Percentiles rank a stretch among this genome's conserved stretches.
phyloP scores from a whole-genome alignment of 2,113 vertebrate species.

The Lasiurus borealis region DNA sequence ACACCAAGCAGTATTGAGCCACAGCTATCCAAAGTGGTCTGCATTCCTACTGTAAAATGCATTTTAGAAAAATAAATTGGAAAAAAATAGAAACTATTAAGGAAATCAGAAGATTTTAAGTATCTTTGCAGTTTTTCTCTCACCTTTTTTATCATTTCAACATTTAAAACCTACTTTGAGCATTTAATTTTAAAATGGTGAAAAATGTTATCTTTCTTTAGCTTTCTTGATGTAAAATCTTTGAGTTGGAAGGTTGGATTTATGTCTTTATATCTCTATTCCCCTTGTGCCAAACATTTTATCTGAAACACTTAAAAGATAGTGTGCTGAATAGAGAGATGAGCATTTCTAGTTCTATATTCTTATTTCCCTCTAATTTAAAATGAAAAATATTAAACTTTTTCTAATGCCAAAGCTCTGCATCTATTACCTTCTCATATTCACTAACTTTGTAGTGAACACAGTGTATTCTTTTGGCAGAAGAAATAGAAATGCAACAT shows the following conservation, averaged over 20 bases:
- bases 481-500: background rate
- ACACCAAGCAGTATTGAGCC: conserved; percentile 2
- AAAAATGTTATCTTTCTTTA: conserved; percentile 25
- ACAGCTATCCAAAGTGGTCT: conserved; percentile 78
- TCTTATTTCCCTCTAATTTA: background rate
- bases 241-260: conserved; percentile 54
- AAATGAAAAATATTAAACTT: conserved; percentile 54
- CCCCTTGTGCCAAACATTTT: conserved; percentile 40
- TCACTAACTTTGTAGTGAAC: background rate
- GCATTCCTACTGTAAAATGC: conserved; percentile 84
- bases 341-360: background rate
- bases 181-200: conserved; percentile 44
- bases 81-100: background rate
- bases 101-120: conserved; percentile 60
- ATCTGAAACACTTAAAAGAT: conserved; percentile 23
- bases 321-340: conserved; percentile 3
- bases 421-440: background rate
- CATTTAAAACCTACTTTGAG: conserved; percentile 60
- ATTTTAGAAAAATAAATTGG: conserved; percentile 68
- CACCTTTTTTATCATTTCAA: conserved; percentile 29
- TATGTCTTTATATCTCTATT: background rate
- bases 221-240: conserved; percentile 40
- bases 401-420: background rate
- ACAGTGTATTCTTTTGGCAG: conserved; percentile 21
- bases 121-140: conserved; percentile 51